phyloP scores from a whole-genome alignment of 1,140 invertebrate genomes.

The Sitobion miscanthi region DNA sequence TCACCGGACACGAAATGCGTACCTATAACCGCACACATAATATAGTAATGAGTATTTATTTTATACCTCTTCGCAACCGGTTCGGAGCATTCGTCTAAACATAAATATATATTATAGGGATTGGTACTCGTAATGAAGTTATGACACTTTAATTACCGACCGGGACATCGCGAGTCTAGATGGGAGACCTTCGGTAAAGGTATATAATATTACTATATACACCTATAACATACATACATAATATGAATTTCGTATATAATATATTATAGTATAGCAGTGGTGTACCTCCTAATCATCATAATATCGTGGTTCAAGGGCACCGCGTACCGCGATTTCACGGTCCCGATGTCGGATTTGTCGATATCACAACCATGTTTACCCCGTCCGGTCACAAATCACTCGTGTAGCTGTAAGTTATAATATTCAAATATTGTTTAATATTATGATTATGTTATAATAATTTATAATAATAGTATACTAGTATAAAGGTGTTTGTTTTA shows the following conservation, averaged over 20 bases:
- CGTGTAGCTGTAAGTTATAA: background rate
- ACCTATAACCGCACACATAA: background rate
- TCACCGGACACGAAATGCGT: constrained; percentile 3
- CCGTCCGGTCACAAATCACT: background rate
- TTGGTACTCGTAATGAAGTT: constrained; percentile 3
- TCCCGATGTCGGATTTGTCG: background rate
- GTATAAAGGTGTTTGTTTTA: background rate
- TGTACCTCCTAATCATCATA: background rate
- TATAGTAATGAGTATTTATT: constrained; percentile 9
- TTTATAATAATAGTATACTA: background rate
- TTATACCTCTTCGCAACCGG: background rate
- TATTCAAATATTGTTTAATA: background rate
- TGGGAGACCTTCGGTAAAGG: background rate
- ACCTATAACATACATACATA: background rate
- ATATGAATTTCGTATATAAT: background rate
- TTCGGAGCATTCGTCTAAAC: background rate
- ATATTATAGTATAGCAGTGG: background rate
- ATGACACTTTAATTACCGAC: constrained; percentile 16
- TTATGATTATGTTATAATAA: background rate
- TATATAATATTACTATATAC: background rate
- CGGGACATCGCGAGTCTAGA: background rate
- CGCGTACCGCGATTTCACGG: background rate
- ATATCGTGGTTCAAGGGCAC: background rate
- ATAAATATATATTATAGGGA: background rate
- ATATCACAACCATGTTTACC: background rate